Evolutionary conservation across 2,113 vertebrate species (phyloP).

Genomic region (Cervus canadensis): DNA sequence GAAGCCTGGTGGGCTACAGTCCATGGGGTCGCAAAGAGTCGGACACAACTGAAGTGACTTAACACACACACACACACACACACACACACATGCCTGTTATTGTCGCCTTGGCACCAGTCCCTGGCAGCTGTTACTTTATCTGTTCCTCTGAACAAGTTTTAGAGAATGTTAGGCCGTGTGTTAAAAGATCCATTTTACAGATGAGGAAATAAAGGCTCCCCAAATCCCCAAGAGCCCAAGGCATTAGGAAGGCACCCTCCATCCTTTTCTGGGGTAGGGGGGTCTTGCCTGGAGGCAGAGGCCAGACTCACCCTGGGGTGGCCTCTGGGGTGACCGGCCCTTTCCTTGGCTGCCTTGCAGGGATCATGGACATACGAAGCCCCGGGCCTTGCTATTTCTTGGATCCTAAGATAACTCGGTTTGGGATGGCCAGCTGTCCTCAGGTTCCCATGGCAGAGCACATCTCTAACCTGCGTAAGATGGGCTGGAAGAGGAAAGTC

Average conservation of each 20-base stretch:
- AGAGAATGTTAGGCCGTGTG: not conserved
- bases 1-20: not conserved
- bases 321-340: not conserved
- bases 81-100: not conserved
- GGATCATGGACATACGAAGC: not conserved
- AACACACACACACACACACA: not conserved
- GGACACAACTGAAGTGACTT: not conserved
- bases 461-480: constrained; percentile 55
- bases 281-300: not conserved
- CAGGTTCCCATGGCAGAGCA: constrained; percentile 51
- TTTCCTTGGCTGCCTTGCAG: not conserved
- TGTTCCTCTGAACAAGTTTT: not conserved
- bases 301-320: not conserved
- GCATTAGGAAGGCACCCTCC: not conserved
- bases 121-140: not conserved
- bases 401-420: constrained; percentile 60
- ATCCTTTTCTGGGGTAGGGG: not conserved
- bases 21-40: not conserved
- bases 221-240: not conserved
- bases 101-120: not conserved
- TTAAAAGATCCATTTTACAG: not conserved
- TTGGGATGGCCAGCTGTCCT: constrained; percentile 59
- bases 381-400: constrained; percentile 47
- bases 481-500: not conserved
- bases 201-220: not conserved